Percentiles rank a stretch among this genome's conserved stretches.
Evolutionary conservation across 2,113 vertebrate species (phyloP).

Genomic region (Notothenia coriiceps): DNA sequence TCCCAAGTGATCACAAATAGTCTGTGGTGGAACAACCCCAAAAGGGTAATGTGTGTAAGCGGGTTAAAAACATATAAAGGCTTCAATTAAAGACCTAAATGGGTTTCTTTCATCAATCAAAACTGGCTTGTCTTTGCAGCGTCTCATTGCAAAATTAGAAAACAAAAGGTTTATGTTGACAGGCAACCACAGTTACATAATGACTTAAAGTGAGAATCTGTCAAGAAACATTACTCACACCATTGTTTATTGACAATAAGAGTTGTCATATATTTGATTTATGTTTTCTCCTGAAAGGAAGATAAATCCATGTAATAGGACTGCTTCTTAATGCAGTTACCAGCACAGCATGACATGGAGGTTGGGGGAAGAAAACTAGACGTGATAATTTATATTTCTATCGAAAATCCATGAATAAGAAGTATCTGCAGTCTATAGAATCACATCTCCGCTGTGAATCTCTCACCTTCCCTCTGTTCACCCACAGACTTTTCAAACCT

Average conservation of each 20-base stretch:
- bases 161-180: constrained; percentile 18
- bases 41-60: not conserved
- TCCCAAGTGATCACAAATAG: not conserved
- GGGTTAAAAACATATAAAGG: not conserved
- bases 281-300: not conserved
- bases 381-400: not conserved
- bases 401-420: not conserved
- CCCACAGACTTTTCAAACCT: constrained; percentile 25
- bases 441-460: constrained; percentile 70
- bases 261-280: not conserved
- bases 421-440: constrained; percentile 8
- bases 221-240: not conserved
- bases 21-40: not conserved
- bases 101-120: no score
- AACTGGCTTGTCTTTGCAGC: not conserved
- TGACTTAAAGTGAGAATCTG: constrained; percentile 24
- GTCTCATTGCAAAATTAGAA: not conserved
- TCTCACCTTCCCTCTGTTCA: constrained; percentile 69
- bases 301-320: not conserved
- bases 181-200: not conserved
- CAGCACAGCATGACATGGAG: constrained; percentile 10
- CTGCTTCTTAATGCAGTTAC: constrained; percentile 7
- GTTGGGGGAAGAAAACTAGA: not conserved
- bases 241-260: not conserved
- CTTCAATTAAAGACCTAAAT: constrained; percentile 16